A percentile compares a stretch with the other conserved stretches of the same genome.
Evolutionary conservation across 2,888 invertebrate species (phyloP).

Genomic region (Parnassius orleans): DNA sequence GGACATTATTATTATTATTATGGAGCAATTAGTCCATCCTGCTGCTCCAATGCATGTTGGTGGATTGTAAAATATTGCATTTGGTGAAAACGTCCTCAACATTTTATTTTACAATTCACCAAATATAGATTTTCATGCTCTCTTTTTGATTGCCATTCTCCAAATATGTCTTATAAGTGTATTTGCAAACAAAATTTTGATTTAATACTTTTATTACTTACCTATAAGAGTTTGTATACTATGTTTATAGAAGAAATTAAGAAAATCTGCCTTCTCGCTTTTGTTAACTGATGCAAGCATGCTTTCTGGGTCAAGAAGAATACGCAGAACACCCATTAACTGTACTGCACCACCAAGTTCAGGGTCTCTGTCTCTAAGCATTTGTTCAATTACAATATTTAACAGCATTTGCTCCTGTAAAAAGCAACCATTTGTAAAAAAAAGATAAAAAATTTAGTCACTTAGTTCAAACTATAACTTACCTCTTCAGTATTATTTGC

Average conservation of each 20-base stretch:
- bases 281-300: constrained; percentile 96
- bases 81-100: no score
- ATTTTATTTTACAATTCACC: no score
- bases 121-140: no score
- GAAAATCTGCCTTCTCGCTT: constrained; percentile 98
- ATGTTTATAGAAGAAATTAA: constrained; percentile 99
- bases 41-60: no score
- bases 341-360: constrained; percentile 99
- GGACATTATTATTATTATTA: no score
- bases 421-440: neutral
- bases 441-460: neutral
- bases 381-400: constrained; percentile 98
- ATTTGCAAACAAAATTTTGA: no score
- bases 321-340: constrained; percentile 95
- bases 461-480: constrained; percentile 35
- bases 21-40: no score
- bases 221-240: constrained; percentile 97
- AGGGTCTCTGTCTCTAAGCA: constrained; percentile 97
- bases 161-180: no score
- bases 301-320: constrained; percentile 98
- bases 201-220: constrained; percentile 55
- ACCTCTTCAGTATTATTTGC: constrained; percentile 94
- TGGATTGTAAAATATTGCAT: no score
- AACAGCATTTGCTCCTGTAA: constrained; percentile 94
- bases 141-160: no score